phyloP scores from a whole-genome alignment of 2,113 vertebrate species.

The Pluvialis apricaria region DNA sequence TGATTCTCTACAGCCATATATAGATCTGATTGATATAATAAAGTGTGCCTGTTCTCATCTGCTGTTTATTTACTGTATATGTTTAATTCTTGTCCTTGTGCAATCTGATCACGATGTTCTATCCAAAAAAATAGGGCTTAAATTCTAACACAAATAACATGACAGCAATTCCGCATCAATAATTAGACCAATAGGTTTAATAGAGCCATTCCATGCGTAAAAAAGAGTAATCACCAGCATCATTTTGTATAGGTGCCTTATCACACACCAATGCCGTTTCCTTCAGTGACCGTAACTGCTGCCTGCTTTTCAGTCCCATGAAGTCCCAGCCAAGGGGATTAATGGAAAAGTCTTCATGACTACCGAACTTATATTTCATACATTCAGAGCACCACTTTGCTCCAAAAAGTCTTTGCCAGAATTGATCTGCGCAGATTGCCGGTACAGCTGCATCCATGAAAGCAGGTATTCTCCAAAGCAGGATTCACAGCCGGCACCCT shows the following conservation, averaged over 20 bases:
- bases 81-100: background rate
- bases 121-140: background rate
- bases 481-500: background rate
- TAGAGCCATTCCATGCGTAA: background rate
- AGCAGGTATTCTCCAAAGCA: background rate
- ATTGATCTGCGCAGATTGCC: accelerated
- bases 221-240: background rate
- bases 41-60: background rate
- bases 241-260: background rate
- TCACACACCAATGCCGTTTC: background rate
- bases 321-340: background rate
- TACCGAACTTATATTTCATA: background rate
- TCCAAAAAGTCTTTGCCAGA: background rate
- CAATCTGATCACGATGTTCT: background rate
- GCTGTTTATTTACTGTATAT: background rate
- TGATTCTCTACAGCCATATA: background rate
- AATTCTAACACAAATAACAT: background rate
- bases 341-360: background rate
- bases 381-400: background rate
- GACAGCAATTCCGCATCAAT: background rate
- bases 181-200: background rate
- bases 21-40: background rate
- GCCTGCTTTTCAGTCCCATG: background rate
- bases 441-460: background rate
- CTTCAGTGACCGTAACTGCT: background rate